Percentiles rank a stretch among this genome's conserved stretches.
Conservation (phyloP, 1,140 invertebrate species). For the Cephus cinctus region DNA sequence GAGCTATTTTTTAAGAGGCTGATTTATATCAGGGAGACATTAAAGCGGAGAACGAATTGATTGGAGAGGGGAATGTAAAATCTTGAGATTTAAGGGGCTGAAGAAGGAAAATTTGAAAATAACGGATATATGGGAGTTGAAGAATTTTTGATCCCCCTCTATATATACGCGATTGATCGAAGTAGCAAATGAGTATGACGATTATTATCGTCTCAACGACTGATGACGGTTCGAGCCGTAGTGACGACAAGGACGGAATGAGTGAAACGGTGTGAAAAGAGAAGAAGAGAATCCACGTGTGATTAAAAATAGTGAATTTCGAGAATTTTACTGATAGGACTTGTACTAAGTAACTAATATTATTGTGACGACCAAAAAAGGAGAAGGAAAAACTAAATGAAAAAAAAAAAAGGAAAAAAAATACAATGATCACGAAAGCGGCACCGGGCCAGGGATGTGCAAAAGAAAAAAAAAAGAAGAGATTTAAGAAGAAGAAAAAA, state of each 20-base stretch:
- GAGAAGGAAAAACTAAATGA: constrained; percentile 4
- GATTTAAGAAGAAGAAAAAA: constrained; percentile 10
- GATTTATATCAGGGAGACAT: too few relatives aligned
- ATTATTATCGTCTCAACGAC: too few relatives aligned
- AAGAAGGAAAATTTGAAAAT: too few relatives aligned
- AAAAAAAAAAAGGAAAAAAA: not conserved
- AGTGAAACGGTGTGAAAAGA: constrained; percentile 3
- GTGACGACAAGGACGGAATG: too few relatives aligned
- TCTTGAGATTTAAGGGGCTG: too few relatives aligned
- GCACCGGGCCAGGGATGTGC: too few relatives aligned
- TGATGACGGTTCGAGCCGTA: too few relatives aligned
- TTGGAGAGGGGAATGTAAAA: too few relatives aligned
- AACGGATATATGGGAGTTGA: too few relatives aligned
- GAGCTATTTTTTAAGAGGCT: constrained; percentile 54
- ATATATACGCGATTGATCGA: constrained; percentile 5
- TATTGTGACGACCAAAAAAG: constrained; percentile 50
- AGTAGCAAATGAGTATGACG: not conserved
- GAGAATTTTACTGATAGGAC: constrained; percentile 52
- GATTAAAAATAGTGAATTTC: constrained; percentile 52
- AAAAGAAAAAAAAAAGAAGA: constrained; percentile 4
- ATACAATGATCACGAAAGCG: too few relatives aligned
- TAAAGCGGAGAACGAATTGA: too few relatives aligned
- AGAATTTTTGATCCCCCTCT: constrained; percentile 46
- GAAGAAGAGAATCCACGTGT: constrained; percentile 42
- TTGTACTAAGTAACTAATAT: constrained; percentile 49